These are phyloP conservation scores for Cryptotis parvus DNA, from an alignment of 2,113 vertebrate genomes.

Conservation along the genomic window DNA sequence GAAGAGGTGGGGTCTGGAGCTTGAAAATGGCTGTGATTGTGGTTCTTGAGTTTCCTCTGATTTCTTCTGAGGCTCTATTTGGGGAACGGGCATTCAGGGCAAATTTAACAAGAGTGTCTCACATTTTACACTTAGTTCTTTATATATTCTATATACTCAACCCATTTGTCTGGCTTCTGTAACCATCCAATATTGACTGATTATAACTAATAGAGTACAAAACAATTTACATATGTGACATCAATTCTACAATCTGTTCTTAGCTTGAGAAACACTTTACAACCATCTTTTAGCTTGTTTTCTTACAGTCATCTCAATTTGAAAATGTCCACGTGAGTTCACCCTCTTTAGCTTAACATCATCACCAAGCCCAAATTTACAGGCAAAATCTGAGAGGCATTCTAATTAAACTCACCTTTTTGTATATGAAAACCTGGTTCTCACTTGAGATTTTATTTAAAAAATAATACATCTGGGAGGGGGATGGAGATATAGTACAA, in stretches of 20 bases:
- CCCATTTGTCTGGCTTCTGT: background rate
- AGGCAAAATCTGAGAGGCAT: background rate
- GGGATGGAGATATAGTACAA: too few relatives aligned
- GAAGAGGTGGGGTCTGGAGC: too few relatives aligned
- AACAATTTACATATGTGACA: background rate
- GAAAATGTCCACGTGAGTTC: background rate
- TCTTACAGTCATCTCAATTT: background rate
- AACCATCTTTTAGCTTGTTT: background rate
- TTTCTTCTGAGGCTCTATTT: too few relatives aligned
- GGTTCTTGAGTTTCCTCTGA: too few relatives aligned
- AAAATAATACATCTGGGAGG: background rate
- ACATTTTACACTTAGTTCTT: background rate
- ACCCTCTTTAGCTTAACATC: background rate
- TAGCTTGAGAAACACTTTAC: background rate
- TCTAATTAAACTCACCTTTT: too few relatives aligned
- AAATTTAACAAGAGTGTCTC: too few relatives aligned
- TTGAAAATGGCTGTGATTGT: too few relatives aligned
- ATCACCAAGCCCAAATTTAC: background rate
- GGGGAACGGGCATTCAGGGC: too few relatives aligned
- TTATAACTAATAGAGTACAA: background rate
- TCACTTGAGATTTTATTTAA: conserved; percentile 42
- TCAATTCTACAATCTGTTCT: background rate
- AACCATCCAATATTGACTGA: background rate
- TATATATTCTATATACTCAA: background rate
- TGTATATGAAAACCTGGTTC: background rate